Conservation (phyloP, 2,888 invertebrate genomes). For the Oscheius sp. region DNA sequence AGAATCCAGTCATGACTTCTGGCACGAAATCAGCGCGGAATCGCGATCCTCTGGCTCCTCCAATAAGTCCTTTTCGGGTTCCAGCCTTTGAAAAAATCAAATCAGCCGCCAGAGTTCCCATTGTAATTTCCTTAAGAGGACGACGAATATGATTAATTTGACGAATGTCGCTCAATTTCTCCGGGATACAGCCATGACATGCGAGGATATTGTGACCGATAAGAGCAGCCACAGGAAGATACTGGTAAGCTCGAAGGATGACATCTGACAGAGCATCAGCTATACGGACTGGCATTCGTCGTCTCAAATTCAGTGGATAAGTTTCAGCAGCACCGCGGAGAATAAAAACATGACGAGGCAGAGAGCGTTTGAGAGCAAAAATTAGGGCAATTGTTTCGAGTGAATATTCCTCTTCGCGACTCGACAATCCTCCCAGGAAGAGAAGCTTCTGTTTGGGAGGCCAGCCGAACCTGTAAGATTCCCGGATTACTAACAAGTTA, state of each 20-base stretch:
- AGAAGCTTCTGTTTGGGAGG: slow-evolving; percentile 12
- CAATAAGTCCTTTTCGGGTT: background rate
- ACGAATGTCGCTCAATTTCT: background rate
- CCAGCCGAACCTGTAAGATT: slow-evolving; percentile 23
- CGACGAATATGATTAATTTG: background rate
- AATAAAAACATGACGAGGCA: slow-evolving; percentile 18
- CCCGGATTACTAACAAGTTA: too few species aligned
- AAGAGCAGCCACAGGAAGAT: slow-evolving; percentile 15
- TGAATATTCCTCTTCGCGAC: background rate
- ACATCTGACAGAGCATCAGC: background rate
- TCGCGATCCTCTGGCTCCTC: background rate
- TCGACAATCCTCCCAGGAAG: slow-evolving; percentile 18
- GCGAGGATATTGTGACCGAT: background rate
- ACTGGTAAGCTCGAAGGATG: slow-evolving; percentile 2
- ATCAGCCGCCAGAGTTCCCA: slow-evolving; percentile 3
- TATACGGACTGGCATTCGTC: background rate
- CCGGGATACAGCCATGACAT: slow-evolving; percentile 10
- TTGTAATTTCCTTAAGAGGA: background rate
- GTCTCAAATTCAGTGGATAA: background rate
- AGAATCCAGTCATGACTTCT: background rate
- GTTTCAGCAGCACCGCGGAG: slow-evolving; percentile 9
- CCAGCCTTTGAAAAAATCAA: slow-evolving; percentile 12
- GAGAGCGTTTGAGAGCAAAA: slow-evolving; percentile 1
- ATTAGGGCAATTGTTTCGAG: slow-evolving; percentile 10
- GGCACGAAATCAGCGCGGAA: background rate